Conservation (phyloP, 2,797 vertebrate species). For the Fringilla coelebs region DNA sequence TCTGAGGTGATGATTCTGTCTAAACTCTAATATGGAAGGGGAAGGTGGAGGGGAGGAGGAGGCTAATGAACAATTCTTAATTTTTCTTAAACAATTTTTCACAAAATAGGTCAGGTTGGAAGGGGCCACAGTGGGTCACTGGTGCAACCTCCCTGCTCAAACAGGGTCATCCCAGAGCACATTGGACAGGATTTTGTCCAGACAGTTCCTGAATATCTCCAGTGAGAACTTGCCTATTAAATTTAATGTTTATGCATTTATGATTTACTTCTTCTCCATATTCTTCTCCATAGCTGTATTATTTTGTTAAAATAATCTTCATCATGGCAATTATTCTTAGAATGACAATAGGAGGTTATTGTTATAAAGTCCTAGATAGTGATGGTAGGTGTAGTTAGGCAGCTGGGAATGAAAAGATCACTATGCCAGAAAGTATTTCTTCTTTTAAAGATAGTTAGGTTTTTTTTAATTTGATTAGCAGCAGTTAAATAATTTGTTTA, state of each 20-base stretch:
- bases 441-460: not conserved
- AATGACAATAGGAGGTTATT: not conserved
- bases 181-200: not conserved
- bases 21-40: not conserved
- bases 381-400: not conserved
- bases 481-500: constrained; percentile 43
- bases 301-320: not conserved
- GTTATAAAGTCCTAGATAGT: not conserved
- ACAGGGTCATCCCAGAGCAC: not conserved
- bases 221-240: not conserved
- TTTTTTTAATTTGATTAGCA: constrained; percentile 13
- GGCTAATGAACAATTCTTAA: not conserved
- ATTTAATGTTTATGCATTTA: not conserved
- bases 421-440: not conserved
- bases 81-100: not conserved
- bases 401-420: not conserved
- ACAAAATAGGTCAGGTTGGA: not conserved
- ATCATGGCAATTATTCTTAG: not conserved
- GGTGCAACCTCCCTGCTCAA: not conserved
- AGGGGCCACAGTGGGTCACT: not conserved
- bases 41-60: too few species aligned
- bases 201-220: not conserved
- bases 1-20: not conserved
- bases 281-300: not conserved
- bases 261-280: not conserved